Conservation (phyloP, 2,888 invertebrate species). For the Drosophila demipolita region DNA sequence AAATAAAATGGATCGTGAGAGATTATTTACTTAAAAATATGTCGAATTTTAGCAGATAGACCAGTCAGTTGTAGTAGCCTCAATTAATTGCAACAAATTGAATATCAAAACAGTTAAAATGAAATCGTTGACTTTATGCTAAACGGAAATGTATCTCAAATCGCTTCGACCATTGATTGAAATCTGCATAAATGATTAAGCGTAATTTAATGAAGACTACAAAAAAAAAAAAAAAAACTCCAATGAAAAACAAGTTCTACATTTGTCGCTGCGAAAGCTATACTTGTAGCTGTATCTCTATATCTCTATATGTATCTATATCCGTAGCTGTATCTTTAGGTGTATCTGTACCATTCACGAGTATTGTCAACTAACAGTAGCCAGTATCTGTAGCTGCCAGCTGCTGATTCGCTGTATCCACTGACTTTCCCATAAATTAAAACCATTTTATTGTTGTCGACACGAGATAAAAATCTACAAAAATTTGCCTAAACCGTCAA, state of each 20-base stretch:
- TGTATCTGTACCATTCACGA: slow-evolving; percentile 31
- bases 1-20: not conserved
- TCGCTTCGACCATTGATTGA: slow-evolving; percentile 61
- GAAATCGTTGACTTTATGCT: slow-evolving; percentile 45
- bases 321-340: slow-evolving; percentile 27
- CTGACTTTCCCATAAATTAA: slow-evolving; percentile 76
- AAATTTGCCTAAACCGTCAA: slow-evolving; percentile 77
- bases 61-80: slow-evolving; percentile 10
- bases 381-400: slow-evolving; percentile 16
- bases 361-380: slow-evolving; percentile 47
- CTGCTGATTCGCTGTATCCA: slow-evolving; percentile 12
- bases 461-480: slow-evolving; percentile 73
- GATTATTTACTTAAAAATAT: not conserved
- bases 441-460: slow-evolving; percentile 80
- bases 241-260: slow-evolving; percentile 63
- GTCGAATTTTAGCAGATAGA: slow-evolving; percentile 1
- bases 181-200: slow-evolving; percentile 79
- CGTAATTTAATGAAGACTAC: slow-evolving; percentile 73
- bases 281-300: slow-evolving; percentile 15
- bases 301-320: slow-evolving; percentile 29
- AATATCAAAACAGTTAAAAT: slow-evolving; percentile 45
- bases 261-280: slow-evolving; percentile 17
- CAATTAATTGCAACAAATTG: slow-evolving; percentile 70
- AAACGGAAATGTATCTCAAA: slow-evolving; percentile 71
- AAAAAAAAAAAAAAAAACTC: slow-evolving; percentile 43